Percentiles rank a stretch among this genome's conserved stretches.
Evolutionary conservation across 2,888 invertebrate species (phyloP).

Genomic region (Amphipoea lucens): DNA sequence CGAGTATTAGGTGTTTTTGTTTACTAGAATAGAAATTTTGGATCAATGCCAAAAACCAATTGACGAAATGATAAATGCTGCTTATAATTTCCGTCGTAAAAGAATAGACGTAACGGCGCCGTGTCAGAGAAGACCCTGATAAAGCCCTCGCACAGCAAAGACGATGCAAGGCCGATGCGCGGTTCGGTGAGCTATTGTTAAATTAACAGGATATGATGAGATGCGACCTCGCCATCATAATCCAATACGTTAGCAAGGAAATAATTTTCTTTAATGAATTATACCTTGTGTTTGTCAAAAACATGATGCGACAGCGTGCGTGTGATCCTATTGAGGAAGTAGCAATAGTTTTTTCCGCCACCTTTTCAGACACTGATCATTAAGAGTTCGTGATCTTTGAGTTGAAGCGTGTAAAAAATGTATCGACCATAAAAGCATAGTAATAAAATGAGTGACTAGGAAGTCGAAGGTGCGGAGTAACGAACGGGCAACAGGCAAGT

Average conservation of each 20-base stretch:
- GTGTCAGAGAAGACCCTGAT: constrained; percentile 76
- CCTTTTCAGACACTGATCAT: constrained; percentile 60
- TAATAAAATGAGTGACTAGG: constrained; percentile 41
- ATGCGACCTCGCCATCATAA: constrained; percentile 79
- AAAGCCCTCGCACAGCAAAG: constrained; percentile 73
- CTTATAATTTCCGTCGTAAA: constrained; percentile 30
- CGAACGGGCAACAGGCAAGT: constrained; percentile 62
- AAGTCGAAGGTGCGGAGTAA: constrained; percentile 63
- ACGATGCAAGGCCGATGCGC: constrained; percentile 69
- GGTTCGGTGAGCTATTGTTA: constrained; percentile 77
- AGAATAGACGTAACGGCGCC: constrained; percentile 43
- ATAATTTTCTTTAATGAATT: constrained; percentile 79
- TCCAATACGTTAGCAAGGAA: constrained; percentile 81
- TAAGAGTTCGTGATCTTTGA: constrained; percentile 69
- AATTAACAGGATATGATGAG: constrained; percentile 82
- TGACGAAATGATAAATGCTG: constrained; percentile 20
- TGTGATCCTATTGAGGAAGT: constrained; percentile 67
- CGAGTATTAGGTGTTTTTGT: constrained; percentile 18
- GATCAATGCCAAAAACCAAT: constrained; percentile 24
- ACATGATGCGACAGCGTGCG: constrained; percentile 70
- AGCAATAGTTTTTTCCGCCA: constrained; percentile 54
- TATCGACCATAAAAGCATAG: constrained; percentile 37
- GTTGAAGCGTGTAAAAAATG: constrained; percentile 56
- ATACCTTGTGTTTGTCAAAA: constrained; percentile 75
- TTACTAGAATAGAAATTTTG: constrained; percentile 8